Base-by-base conservation (phyloP, 2,888 invertebrate species). In the Lasioglossum morio region DNA sequence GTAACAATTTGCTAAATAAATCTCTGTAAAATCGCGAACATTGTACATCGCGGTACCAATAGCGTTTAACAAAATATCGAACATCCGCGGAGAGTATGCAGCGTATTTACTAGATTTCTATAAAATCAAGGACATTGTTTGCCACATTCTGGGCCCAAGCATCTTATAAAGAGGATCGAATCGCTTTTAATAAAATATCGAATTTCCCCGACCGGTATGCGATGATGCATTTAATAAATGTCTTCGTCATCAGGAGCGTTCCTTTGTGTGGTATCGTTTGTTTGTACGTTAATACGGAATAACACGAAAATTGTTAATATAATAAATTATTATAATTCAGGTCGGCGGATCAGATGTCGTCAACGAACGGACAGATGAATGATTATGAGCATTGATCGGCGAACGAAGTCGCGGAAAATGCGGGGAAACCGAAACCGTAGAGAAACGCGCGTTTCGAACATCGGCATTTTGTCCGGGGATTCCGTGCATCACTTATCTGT, bases 401-500 rank as follows among this genome's bases (percentile, higher is more conserved):
- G 53, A 1, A 53, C 23, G 53, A n/a, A 23, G 53, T 53, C 53
- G 53, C 53, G 53, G 23, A 23, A 53, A 53, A 53, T 53, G 53
- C 23, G 53, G 53, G 23, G 0, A 48, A 48, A 48, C 48, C 2
- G 7, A 53, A 53, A 48, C 23, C 8, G 48, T 19, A 23, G 23
- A 53, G 53, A 53, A 8, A 63, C 60, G 60, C 16, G 27, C 1
- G 27, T 27, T 63, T 30, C 27, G 60, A 27, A 27, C 60, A 16
- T 7, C 16, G 60, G 3, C 60, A 30, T 7, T 30, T 30, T 37
- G 69, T 37, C 14, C 23, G 2, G 37, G 19, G 30, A 30, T 30
- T 85, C 77, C 46, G 48, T 53, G 75, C 72, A 30, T 84, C 84
- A 79, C 73, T 85, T 84, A 85, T 85, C 85, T 76, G 14, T 34